Evolutionary conservation across 2,797 vertebrate genomes (phyloP), one percentile per base, ranked within the genome.

Genomic region (Melanotaenia trifasciata): DNA sequence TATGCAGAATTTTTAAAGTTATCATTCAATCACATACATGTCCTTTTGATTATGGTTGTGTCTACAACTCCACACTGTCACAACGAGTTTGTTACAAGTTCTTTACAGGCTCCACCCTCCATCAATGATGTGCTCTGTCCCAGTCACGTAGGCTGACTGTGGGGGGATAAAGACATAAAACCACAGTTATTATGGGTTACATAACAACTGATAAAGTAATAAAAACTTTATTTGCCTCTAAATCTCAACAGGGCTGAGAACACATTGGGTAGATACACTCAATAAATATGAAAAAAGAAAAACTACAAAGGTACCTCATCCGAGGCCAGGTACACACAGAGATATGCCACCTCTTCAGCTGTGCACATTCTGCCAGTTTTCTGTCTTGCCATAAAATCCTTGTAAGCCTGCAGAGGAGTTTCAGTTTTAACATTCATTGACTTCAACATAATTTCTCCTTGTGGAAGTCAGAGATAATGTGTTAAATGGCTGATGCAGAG

Each of bases 271-370:
- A 30, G 11, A 38, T 33, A 7, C 16, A 53, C 30, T 47, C 0
- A 13, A 20, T 57, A 26, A 40, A 47, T 24, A 26, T 13, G 4
- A 22, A 51, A 26, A 53, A 13, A 30, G 7, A 24, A 10, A 12
- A n/a, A n/a, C 14, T 63, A 6, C 94, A 33, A 12, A 20, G 67
- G 26, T 16, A 35, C 98, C 92, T 99, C 98, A 79, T 99, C 96
- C 2, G 98, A 98, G 40, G 98, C 98, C 93, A 99, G 78, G 86
- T 97, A 99, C 5, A 99, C 96, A 40, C 97, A 97, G 32, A 99
- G 95, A 74, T 96, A 80, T 0, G 96, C 97, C 74, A 99, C 94
- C 90, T 99, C 98, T 67, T 98, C 96, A 0, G 97, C 95, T 3
- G 96, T 96, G 74, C 96, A 98, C 93, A 99, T 90, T 78, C 97